Base-by-base conservation (phyloP, 2,888 invertebrate species). In the Nebria brevicollis region DNA sequence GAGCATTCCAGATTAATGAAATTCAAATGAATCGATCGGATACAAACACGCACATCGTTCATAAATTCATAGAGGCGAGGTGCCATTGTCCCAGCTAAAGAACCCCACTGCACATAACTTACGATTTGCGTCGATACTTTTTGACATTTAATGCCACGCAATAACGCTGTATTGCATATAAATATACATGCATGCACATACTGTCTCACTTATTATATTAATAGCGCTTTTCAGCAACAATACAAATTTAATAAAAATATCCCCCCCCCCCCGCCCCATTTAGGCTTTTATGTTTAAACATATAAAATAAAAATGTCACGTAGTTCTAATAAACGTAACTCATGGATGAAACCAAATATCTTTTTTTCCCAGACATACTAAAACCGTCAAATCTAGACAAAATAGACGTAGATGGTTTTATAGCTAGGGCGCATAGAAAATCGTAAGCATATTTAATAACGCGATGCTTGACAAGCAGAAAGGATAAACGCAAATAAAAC, bases 1-100 rank as follows among this genome's bases (percentile, higher is more conserved):
- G 75, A n/a, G 75, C 65, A 64, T 26, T 43, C 25, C 75, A 76
- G 66, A 76, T 76, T 6, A 76, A 76, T 76, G 76, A 76, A 34
- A 76, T 76, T 76, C 76, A 76, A 76, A 76, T 76, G 65, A 76
- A 15, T 64, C 64, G 64, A n/a, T 25, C 15, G 25, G 25, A 64
- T 76, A 75, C n/a, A 20, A 10, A 72, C 34, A 75, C 64, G 54
- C 43, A 54, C 75, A 73, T 42, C 75, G 43, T 43, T 70, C 70
- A 70, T 70, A 70, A 70, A 70, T 70, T 70, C 54, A 54, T 13
- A 4, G 6, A 70, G 0, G 26, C 70, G 70, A 25, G 54, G 1
- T 25, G 70, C 70, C 70, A 70, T 70, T 70, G 70, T 70, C 15
- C 25, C 20, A 70, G 70, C 70, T 25, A 70, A 20, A 70, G 70